Conservation (phyloP, 2,797 vertebrate genomes). For the Cygnus olor region DNA sequence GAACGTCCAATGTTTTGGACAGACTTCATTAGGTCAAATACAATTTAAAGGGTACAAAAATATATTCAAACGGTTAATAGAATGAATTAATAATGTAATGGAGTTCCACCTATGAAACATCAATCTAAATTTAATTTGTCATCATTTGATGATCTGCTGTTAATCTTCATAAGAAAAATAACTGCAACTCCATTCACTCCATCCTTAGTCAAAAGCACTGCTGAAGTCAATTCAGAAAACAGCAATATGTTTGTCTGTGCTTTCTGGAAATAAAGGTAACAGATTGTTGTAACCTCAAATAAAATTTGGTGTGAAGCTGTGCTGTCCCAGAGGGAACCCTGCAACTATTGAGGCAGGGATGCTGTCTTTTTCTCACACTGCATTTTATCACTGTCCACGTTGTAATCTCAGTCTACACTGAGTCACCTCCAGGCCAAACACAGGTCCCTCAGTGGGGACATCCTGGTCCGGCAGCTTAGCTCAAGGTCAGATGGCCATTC, state of each 20-base stretch:
- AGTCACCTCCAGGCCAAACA: neutral
- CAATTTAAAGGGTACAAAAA: neutral
- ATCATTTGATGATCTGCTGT: neutral
- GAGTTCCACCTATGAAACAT: neutral
- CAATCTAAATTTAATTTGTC: neutral
- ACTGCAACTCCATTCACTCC: neutral
- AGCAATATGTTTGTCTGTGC: neutral
- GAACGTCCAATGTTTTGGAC: neutral
- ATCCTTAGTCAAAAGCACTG: neutral
- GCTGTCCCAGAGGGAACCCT: neutral
- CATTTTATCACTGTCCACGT: neutral
- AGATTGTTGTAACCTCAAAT: neutral
- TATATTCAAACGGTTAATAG: neutral
- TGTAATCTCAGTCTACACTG: neutral
- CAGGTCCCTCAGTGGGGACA: fast-evolving
- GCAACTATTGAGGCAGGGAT: neutral
- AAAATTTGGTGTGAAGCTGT: neutral
- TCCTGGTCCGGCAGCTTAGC: neutral
- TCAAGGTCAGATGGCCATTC: neutral
- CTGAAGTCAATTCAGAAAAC: neutral
- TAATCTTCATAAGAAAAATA: neutral
- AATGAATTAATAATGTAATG: neutral
- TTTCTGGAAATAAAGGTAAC: neutral
- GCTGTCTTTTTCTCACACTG: neutral
- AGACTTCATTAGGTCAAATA: neutral